These are phyloP conservation scores for Leontocebus nigricollis DNA, from an alignment of 2,797 vertebrate genomes.

Conservation along the genomic window DNA sequence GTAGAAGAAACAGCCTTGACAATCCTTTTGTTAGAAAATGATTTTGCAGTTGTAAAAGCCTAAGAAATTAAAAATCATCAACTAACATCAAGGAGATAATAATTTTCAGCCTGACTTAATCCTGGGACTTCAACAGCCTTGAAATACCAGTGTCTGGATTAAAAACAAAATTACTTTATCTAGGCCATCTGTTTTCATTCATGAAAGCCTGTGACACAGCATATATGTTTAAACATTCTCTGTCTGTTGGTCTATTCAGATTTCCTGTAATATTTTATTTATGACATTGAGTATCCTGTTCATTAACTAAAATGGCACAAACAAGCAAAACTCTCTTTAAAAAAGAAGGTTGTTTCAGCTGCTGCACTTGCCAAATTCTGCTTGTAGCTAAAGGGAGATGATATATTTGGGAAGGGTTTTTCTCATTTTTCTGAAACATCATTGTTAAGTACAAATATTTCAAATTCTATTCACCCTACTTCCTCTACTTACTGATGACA, in stretches of 20 bases:
- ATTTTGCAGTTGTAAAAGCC: background rate
- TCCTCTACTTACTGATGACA: conserved; percentile 24
- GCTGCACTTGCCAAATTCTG: background rate
- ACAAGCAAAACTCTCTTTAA: background rate
- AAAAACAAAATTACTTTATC: conserved; percentile 58
- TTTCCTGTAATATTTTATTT: conserved; percentile 53
- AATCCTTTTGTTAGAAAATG: background rate
- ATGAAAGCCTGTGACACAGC: background rate
- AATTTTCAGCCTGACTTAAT: conserved; percentile 22
- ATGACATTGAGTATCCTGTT: conserved; percentile 35
- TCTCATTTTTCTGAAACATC: conserved; percentile 50
- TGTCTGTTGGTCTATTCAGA: background rate
- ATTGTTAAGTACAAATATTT: conserved; percentile 51
- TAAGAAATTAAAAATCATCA: conserved; percentile 44
- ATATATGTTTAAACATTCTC: conserved; percentile 5
- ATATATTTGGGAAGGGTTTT: conserved; percentile 58
- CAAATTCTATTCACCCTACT: conserved; percentile 28
- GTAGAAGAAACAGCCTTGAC: background rate
- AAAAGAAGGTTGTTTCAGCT: background rate
- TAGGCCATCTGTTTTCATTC: conserved; percentile 20
- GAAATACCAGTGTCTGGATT: conserved; percentile 30
- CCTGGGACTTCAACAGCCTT: conserved; percentile 2
- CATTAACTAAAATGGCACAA: conserved; percentile 33
- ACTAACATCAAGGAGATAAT: background rate
- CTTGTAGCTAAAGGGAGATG: conserved; percentile 23